Percentiles rank a stretch among this genome's conserved stretches.
Evolutionary conservation across 2,113 vertebrate genomes (phyloP).

Genomic region (Saguinus midas): DNA sequence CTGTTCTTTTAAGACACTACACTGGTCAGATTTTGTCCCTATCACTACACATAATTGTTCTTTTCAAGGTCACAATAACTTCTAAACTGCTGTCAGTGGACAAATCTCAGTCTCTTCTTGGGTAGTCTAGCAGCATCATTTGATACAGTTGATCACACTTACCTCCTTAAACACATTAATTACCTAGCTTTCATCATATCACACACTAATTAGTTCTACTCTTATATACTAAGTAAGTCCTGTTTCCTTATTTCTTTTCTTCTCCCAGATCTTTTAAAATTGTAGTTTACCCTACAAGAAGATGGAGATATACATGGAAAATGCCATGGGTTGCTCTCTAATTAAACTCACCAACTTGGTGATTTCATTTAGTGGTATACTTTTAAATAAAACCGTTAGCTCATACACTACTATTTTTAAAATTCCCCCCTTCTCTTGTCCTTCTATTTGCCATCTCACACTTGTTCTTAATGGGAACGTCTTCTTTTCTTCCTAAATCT

Average conservation of each 20-base stretch:
- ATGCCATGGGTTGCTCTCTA: background rate
- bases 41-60: background rate
- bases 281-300: background rate
- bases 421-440: background rate
- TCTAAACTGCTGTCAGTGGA: background rate
- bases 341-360: background rate
- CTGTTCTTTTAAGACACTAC: background rate
- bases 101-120: background rate
- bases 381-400: background rate
- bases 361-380: background rate
- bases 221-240: background rate
- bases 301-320: no score
- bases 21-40: background rate
- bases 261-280: background rate
- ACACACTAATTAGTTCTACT: background rate
- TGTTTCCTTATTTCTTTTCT: background rate
- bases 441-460: background rate
- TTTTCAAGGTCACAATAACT: slow-evolving; percentile 4
- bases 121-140: background rate
- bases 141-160: background rate
- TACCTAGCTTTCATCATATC: background rate
- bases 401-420: background rate
- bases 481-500: background rate
- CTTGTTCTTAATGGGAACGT: background rate
- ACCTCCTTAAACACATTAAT: background rate